These are phyloP conservation scores for Drosophila busckii DNA, from an alignment of 1,140 invertebrate genomes.

Conservation along the genomic window DNA sequence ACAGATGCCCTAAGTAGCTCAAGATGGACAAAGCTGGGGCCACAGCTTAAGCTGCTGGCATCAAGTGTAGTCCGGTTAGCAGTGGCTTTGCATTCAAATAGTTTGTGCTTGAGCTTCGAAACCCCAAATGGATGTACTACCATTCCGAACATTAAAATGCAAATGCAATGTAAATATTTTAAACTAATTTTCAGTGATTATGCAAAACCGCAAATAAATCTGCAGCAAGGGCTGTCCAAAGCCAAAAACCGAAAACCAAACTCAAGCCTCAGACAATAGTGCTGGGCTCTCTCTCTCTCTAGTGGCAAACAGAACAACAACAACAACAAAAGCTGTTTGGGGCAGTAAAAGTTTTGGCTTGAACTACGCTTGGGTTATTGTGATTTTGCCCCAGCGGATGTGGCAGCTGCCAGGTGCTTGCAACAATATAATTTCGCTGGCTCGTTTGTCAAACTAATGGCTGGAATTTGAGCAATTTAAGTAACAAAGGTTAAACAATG, in stretches of 20 bases:
- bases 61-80: too few relatives aligned
- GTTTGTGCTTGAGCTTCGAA: too few relatives aligned
- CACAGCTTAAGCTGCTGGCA: too few relatives aligned
- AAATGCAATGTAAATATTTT: conserved; percentile 75
- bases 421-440: conserved; percentile 72
- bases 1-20: too few relatives aligned
- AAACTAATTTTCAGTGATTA: conserved; percentile 75
- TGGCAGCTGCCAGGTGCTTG: conserved; percentile 11
- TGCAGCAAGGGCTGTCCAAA: conserved; percentile 53
- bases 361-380: conserved; percentile 40
- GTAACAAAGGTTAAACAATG: conserved; percentile 76
- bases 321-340: conserved; percentile 12
- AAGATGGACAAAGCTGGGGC: neutral
- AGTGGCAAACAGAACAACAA: conserved; percentile 16
- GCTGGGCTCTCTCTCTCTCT: too few relatives aligned
- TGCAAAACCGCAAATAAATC: conserved; percentile 76
- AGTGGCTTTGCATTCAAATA: too few relatives aligned
- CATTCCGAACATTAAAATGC: conserved; percentile 61
- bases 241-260: conserved; percentile 32
- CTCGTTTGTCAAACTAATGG: conserved; percentile 76
- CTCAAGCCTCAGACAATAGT: conserved; percentile 7
- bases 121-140: too few relatives aligned
- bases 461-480: conserved; percentile 74
- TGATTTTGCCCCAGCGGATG: neutral
- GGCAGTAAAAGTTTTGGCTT: conserved; percentile 50